phyloP scores from a whole-genome alignment of 2,888 invertebrate species.

The Oasisia sp. region DNA sequence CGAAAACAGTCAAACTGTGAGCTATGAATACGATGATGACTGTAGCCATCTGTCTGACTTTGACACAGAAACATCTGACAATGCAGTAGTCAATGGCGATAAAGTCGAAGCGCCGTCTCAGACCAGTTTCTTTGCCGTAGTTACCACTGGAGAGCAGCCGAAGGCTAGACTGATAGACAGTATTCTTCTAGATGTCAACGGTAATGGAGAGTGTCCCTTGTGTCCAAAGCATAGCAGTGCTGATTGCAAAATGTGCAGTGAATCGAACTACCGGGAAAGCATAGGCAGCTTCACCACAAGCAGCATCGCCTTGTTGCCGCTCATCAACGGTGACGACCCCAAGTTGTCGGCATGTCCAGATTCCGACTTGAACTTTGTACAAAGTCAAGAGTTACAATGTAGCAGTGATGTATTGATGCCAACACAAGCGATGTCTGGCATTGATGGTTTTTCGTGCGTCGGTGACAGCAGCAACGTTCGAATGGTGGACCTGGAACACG shows the following conservation, averaged over 20 bases:
- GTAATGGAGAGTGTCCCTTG: not conserved
- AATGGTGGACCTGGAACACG: not conserved
- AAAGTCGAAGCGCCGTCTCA: not conserved
- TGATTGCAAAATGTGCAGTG: not conserved
- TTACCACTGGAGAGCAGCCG: not conserved
- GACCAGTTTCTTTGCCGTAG: not conserved
- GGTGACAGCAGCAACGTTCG: slow-evolving; percentile 2
- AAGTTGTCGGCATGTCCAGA: not conserved
- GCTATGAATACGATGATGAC: not conserved
- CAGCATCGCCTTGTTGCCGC: not conserved
- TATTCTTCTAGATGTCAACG: not conserved
- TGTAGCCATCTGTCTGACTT: not conserved
- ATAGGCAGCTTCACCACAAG: not conserved
- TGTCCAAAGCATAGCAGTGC: slow-evolving; percentile 6
- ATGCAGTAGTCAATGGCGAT: not conserved
- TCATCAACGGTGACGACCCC: not conserved
- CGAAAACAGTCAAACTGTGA: not conserved
- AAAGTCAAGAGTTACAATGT: not conserved
- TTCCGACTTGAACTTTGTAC: not conserved
- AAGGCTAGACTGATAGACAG: not conserved
- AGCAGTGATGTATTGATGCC: not conserved
- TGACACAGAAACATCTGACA: slow-evolving; percentile 13
- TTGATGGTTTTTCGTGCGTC: not conserved
- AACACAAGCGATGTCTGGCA: not conserved
- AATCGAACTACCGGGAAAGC: not conserved